Conservation (phyloP, 2,888 invertebrate genomes). For the Cephonodes hylas region DNA sequence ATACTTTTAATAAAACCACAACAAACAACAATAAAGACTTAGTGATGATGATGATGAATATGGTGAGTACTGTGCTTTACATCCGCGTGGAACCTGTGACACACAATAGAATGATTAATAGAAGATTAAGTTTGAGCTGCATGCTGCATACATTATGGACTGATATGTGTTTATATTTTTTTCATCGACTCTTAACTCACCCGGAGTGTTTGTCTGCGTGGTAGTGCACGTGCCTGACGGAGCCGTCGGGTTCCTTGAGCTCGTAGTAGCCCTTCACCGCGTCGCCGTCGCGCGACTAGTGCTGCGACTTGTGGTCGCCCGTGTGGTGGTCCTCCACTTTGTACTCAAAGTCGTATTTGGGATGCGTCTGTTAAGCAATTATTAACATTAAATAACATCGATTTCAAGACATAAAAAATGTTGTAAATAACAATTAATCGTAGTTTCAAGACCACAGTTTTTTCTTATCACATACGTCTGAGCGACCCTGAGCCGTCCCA, state of each 20-base stretch:
- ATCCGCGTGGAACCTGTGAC: conserved; percentile 26
- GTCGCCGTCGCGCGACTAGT: conserved; percentile 76
- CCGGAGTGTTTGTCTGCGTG: conserved; percentile 30
- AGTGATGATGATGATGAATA: conserved; percentile 20
- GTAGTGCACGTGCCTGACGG: conserved; percentile 54
- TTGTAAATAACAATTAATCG: no score
- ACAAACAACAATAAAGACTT: conserved; percentile 12
- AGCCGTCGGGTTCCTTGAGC: conserved; percentile 75
- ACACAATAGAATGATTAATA: background rate
- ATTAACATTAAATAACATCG: background rate
- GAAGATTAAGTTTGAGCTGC: conserved; percentile 29
- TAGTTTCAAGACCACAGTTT: no score
- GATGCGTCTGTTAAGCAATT: conserved; percentile 36
- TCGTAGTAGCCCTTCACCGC: conserved; percentile 80
- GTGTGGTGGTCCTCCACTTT: conserved; percentile 79
- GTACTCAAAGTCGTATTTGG: conserved; percentile 52
- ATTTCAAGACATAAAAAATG: background rate
- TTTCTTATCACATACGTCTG: no score
- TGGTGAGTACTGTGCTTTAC: no score
- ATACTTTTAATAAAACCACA: no score
- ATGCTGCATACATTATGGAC: no score
- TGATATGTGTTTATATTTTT: no score
- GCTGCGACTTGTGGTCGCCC: conserved; percentile 76
- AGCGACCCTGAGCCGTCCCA: no score
- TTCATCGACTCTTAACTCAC: no score